Evolutionary conservation across 2,113 vertebrate species (phyloP).

Genomic region (Panthera uncia): DNA sequence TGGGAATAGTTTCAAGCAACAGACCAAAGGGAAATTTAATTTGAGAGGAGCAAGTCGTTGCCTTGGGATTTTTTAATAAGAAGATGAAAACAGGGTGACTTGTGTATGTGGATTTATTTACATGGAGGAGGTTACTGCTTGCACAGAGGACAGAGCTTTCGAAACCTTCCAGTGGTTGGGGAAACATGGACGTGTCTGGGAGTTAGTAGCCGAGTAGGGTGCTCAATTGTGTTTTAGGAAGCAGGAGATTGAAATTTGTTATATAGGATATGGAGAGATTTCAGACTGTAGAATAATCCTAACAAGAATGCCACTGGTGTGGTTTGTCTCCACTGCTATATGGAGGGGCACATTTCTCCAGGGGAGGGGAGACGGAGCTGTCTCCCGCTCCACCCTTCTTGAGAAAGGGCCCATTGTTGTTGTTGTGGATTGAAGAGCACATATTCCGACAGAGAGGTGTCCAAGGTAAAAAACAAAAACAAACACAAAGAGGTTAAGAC

Average conservation of each 20-base stretch:
- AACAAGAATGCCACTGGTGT: background rate
- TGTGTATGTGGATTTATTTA: background rate
- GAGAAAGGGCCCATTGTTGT: background rate
- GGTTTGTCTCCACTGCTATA: fast-evolving
- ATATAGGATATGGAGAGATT: background rate
- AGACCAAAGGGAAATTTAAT: conserved; percentile 37
- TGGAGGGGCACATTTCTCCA: fast-evolving
- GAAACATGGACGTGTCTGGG: background rate
- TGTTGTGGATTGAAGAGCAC: background rate
- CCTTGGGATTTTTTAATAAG: background rate
- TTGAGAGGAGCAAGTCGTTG: background rate
- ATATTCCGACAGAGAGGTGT: background rate
- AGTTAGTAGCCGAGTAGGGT: background rate
- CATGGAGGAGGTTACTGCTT: background rate
- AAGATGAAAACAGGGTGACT: conserved; percentile 4
- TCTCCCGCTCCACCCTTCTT: background rate
- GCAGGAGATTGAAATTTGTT: background rate
- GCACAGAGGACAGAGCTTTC: background rate
- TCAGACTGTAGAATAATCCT: background rate
- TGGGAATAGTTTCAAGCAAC: conserved; percentile 23
- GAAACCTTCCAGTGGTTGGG: background rate
- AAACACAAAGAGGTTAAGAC: background rate
- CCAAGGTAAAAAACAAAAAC: background rate
- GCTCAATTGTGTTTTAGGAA: background rate
- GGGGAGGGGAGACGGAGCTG: too few species aligned